Conservation (phyloP, 1,140 invertebrate species). For the Brachionus angularis region DNA sequence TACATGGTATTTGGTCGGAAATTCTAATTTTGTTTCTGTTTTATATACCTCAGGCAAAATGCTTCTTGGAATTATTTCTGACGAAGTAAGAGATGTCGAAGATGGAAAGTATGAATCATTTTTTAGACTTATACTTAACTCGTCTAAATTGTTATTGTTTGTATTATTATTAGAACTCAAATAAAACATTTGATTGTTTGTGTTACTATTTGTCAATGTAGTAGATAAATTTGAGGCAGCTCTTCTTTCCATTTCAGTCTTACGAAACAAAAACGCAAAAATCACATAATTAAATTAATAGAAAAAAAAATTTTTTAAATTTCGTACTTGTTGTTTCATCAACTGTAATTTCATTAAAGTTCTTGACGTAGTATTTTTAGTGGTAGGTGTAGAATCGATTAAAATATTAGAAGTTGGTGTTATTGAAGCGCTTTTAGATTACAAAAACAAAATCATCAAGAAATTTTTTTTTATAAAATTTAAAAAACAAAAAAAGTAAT, state of each 20-base stretch:
- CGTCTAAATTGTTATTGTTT: background rate
- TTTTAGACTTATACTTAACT: background rate
- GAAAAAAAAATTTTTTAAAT: background rate
- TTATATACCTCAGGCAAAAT: constrained; percentile 49
- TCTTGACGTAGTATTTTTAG: constrained; percentile 5
- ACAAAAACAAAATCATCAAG: too few species aligned
- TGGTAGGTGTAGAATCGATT: background rate
- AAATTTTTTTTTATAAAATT: too few species aligned
- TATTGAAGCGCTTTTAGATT: constrained; percentile 8
- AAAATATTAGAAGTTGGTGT: constrained; percentile 25
- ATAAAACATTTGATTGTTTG: too few species aligned
- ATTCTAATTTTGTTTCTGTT: constrained; percentile 71
- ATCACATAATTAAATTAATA: too few species aligned
- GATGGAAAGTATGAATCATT: too few species aligned
- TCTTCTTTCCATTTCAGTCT: constrained; percentile 40
- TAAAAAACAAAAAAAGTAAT: background rate
- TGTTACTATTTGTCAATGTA: background rate
- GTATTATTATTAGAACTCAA: background rate
- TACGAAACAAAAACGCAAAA: too few species aligned
- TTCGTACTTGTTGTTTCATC: constrained; percentile 30
- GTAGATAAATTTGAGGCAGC: constrained; percentile 4
- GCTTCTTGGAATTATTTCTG: background rate
- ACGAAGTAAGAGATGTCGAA: background rate
- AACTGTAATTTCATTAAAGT: constrained; percentile 36
- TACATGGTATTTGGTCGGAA: constrained; percentile 84